Base-by-base conservation (phyloP, 1,140 invertebrate genomes). In the Pogonomyrmex californicus region DNA sequence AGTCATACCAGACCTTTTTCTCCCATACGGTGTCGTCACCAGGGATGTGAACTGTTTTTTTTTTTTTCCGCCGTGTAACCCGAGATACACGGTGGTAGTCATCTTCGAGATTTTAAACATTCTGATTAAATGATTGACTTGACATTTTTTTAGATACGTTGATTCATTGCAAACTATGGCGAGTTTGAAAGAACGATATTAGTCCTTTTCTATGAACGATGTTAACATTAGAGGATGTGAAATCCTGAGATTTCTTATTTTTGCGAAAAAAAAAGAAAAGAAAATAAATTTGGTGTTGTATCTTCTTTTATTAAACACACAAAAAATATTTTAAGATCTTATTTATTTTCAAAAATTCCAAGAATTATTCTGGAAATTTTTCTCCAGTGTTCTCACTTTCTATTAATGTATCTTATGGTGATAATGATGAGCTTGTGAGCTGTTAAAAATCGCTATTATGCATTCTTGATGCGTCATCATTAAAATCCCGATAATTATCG, bases 1-100 rank as follows among this genome's bases (percentile, higher is more conserved):
- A 88, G 86, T 88, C 87, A 88, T 62, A 47, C 54, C 70, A 77
- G 33, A 23, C 47, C 17, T 83, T 81, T 88, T 49, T 68, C 77
- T 65, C 79, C 36, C 51, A 3, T 36, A 3, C 49, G 7, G 23
- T 81, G 63, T 81, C 49, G 38, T 81, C 47, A 36, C 10, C 75
- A 30, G 75, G 58, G 38, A 54, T 14, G 10, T 12, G 23, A 12
- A 73, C 7, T 49, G 58, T 60, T 82, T 51, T 33, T 68, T n/a
- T 17, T 68, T 36, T 36, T n/a, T 23, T 23, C 23, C n/a, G 3
- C 23, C 33, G 14, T 10, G 44, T 54, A 54, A 68, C 12, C n/a
- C 44, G 76, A 63, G 49, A 77, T 60, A n/a, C 6, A 30, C 12
- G 12, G 10, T 41, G 36, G 12, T 49, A n/a, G 7, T 60, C n/a